Percentiles rank a stretch among this genome's conserved stretches.
phyloP scores from a whole-genome alignment of 2,113 vertebrate genomes.

The Canis aureus region DNA sequence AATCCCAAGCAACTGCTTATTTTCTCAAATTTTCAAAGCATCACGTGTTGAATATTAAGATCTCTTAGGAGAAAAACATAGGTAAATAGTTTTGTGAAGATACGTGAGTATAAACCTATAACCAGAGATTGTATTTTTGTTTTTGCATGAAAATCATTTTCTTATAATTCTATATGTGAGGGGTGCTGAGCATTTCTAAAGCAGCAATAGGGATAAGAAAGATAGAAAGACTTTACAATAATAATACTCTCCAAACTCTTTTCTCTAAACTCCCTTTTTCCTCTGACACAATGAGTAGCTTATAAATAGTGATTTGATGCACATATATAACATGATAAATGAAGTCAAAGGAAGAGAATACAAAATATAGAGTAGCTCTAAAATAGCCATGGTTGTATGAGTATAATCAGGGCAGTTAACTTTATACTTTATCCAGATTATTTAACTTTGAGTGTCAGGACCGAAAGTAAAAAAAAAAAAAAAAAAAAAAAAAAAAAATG shows the following conservation, averaged over 20 bases:
- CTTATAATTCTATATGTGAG: slow-evolving; percentile 24
- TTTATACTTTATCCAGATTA: neutral
- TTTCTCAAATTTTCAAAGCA: slow-evolving; percentile 70
- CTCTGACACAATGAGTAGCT: neutral
- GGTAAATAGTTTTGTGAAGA: slow-evolving; percentile 25
- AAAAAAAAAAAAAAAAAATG: neutral
- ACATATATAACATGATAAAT: slow-evolving; percentile 24
- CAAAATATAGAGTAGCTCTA: neutral
- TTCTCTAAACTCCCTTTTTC: neutral
- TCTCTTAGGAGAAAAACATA: slow-evolving; percentile 27
- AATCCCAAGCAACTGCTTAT: neutral
- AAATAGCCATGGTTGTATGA: neutral
- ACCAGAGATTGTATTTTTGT: neutral
- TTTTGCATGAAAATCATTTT: slow-evolving; percentile 29
- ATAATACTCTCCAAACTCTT: neutral
- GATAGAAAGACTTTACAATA: slow-evolving; percentile 51
- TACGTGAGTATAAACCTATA: slow-evolving; percentile 46
- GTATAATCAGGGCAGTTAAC: neutral
- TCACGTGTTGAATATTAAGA: neutral
- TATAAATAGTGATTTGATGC: neutral
- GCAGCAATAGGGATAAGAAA: neutral
- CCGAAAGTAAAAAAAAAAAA: neutral
- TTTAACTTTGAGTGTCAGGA: neutral
- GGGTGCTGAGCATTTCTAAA: slow-evolving; percentile 49
- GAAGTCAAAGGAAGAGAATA: neutral